Conservation (phyloP, 1,140 invertebrate species). For the Globodera ellingtonae region DNA sequence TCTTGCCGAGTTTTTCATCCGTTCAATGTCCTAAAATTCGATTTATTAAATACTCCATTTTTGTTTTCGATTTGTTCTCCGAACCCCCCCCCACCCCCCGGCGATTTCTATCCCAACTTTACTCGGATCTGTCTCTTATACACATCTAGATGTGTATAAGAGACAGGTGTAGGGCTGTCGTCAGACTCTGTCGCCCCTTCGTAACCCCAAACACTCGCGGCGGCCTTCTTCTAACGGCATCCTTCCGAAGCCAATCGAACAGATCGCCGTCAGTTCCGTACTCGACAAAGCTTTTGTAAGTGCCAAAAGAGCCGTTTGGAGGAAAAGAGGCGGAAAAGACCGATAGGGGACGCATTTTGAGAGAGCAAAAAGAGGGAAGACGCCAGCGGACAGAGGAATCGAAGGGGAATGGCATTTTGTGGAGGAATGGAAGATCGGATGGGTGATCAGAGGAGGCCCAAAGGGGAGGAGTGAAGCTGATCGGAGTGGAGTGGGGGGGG, state of each 20-base stretch:
- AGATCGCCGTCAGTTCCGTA: conserved; percentile 12
- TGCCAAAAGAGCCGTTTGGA: not conserved
- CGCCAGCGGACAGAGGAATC: not conserved
- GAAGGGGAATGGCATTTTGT: not conserved
- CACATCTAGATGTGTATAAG: too few relatives aligned
- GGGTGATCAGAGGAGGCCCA: too few relatives aligned
- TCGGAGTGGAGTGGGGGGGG: too few relatives aligned
- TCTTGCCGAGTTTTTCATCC: conserved; percentile 85
- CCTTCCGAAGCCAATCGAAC: not conserved
- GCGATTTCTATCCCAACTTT: not conserved
- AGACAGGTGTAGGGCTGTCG: too few relatives aligned
- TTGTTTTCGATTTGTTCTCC: conserved; percentile 4
- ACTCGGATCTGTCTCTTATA: too few relatives aligned
- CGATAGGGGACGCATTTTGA: not conserved
- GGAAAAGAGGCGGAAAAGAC: not conserved
- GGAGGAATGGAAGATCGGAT: not conserved
- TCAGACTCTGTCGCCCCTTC: not conserved
- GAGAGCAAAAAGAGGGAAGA: not conserved
- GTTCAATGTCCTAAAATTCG: conserved; percentile 82
- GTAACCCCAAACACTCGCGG: not conserved
- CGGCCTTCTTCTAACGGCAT: conserved; percentile 6
- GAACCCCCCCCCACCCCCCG: not conserved
- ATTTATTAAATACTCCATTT: too few relatives aligned
- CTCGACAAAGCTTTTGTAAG: conserved; percentile 5
- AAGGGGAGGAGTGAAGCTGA: too few relatives aligned